A percentile compares a stretch with the other conserved stretches of the same genome.
Evolutionary conservation across 2,888 invertebrate species (phyloP).

Genomic region (Dasysyrphus tricinctus): DNA sequence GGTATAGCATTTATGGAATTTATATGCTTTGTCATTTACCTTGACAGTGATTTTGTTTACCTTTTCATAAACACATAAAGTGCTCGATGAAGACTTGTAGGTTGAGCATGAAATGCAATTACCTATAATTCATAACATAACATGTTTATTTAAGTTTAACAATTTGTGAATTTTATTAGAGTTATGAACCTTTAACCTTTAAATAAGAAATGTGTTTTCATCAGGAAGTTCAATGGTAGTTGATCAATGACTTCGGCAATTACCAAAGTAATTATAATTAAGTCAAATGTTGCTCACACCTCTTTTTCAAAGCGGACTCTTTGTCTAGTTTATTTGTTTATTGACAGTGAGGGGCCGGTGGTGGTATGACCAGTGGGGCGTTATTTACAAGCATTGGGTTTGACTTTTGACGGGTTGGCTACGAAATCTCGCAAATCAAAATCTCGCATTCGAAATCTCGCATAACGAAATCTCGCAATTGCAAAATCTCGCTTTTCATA

Average conservation of each 20-base stretch:
- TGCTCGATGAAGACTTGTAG: no score
- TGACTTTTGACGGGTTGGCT: no score
- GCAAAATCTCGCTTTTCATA: no score
- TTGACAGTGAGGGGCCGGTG: no score
- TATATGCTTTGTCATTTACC: slow-evolving; percentile 14
- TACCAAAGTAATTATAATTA: not conserved
- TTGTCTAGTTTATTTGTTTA: not conserved
- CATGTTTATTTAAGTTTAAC: not conserved
- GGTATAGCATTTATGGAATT: not conserved
- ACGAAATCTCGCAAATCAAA: no score
- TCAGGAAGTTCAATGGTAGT: slow-evolving; percentile 25
- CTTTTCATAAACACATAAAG: not conserved
- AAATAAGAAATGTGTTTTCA: not conserved
- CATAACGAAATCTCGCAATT: no score
- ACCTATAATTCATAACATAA: not conserved
- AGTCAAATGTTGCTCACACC: not conserved
- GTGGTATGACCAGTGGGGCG: no score
- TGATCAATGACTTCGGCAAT: not conserved
- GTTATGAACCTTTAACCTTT: slow-evolving; percentile 6
- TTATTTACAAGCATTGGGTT: no score
- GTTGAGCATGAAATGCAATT: not conserved
- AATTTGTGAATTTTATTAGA: not conserved
- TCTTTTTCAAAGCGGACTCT: not conserved
- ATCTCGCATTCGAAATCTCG: no score
- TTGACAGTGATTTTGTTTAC: slow-evolving; percentile 22